Conservation (phyloP, 2,113 vertebrate species). For the Neomonachus schauinslandi region DNA sequence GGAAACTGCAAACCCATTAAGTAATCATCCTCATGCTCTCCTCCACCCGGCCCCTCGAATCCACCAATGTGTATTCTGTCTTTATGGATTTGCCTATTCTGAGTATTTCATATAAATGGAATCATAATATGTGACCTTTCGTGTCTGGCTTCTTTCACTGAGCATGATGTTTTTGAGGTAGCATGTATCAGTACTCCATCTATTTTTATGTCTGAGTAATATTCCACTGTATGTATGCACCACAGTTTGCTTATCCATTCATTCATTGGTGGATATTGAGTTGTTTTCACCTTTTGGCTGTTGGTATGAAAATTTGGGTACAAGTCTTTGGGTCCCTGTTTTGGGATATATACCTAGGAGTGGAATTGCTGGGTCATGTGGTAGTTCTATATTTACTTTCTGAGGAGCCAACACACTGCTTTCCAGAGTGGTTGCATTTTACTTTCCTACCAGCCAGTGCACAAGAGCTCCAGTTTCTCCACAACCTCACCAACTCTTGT, state of each 20-base stretch:
- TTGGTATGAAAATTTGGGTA: background rate
- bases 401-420: background rate
- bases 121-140: background rate
- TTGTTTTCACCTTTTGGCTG: background rate
- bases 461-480: background rate
- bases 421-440: background rate
- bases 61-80: background rate
- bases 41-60: background rate
- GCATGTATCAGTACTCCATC: background rate
- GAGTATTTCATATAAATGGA: slow-evolving; percentile 1
- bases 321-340: background rate
- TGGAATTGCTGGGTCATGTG: background rate
- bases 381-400: slow-evolving; percentile 28
- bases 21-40: background rate
- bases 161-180: slow-evolving; percentile 24
- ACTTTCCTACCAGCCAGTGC: background rate
- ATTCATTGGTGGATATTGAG: background rate
- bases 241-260: background rate
- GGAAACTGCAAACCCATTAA: background rate
- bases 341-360: background rate
- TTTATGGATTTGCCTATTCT: background rate
- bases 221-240: background rate
- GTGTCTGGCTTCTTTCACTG: slow-evolving; percentile 30
- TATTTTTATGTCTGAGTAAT: background rate
- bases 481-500: background rate